Evolutionary conservation across 1,140 invertebrate species (phyloP), one percentile per base, ranked within the genome.

Genomic region (Pseudomyrmex cubaensis): DNA sequence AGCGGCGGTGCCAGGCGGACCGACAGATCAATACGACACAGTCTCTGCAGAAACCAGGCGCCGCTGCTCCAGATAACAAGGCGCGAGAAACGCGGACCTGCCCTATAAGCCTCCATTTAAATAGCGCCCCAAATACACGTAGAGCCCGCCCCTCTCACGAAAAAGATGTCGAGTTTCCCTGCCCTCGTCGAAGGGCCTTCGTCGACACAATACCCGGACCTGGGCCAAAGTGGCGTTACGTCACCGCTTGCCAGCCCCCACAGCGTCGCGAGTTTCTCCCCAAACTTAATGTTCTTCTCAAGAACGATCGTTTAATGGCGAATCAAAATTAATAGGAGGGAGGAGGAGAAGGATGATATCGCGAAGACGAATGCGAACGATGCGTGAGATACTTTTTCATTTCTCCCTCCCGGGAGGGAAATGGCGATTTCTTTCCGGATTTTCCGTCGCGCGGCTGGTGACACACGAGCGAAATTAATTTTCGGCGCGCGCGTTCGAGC

Each of bases 21-120:
- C 87, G 89, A 86, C 88, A 93, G 92, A 93, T 93, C 93, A 93
- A 93, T 93, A 93, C 93, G 85, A 90, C 90, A 87, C 90, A 87
- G 89, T 85, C 87, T 88, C 90, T 90, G 90, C 89, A 90, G 91
- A 92, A 89, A 91, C 87, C 35, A 86, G 83, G 87, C 87, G 89
- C 89, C 82, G 90, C 87, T 93, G 92, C 91, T 93, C 93, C 86
- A 92, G 90, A 93, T 93, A 93, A 92, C 91, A 89, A 92, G 74
- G 80, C 85, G 83, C 75, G 83, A 86, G 35, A 35, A 35, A 88
- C 84, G 73, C 77, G 83, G 85, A 89, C 80, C 86, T 91, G 91
- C 86, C 90, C 91, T 91, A 90, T 92, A 91, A 92, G 90, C 92
- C 91, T 92, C 90, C 89, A 92, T 92, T 92, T 91, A 88, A 91